phyloP scores from a whole-genome alignment of 2,797 vertebrate genomes.

The Diceros bicornis region DNA sequence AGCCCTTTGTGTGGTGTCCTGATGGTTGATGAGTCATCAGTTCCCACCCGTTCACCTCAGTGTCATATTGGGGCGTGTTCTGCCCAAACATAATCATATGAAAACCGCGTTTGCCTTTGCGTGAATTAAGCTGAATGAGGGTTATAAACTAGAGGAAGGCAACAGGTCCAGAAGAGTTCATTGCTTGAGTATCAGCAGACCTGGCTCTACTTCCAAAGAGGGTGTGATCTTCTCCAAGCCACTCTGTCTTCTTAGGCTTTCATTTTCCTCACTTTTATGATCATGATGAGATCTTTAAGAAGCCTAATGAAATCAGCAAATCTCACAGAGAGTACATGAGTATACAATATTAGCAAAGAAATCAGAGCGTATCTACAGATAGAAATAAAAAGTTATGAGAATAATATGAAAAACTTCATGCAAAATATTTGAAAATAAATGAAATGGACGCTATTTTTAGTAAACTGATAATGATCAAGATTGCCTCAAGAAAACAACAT shows the following conservation, averaged over 20 bases:
- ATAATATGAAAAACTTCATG: neutral
- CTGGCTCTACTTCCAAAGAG: too few species aligned
- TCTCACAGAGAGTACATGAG: neutral
- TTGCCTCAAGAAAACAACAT: neutral
- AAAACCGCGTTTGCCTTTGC: neutral
- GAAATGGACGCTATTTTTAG: neutral
- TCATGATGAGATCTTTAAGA: neutral
- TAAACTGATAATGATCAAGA: neutral
- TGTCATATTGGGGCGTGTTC: neutral
- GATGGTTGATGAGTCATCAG: fast-evolving
- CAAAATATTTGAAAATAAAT: neutral
- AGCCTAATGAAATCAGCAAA: neutral
- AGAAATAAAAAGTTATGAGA: neutral
- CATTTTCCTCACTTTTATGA: neutral
- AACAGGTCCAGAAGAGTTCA: too few species aligned
- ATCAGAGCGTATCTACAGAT: fast-evolving
- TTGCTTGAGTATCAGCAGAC: too few species aligned
- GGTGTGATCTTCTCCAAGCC: neutral
- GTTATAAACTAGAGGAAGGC: neutral
- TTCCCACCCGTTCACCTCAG: too few species aligned
- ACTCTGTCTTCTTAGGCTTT: neutral
- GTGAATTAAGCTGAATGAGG: too few species aligned
- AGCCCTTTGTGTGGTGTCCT: fast-evolving
- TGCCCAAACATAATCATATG: neutral
- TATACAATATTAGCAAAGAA: neutral